Evolutionary conservation across 2,113 vertebrate genomes (phyloP).

Genomic region (Cervus canadensis): DNA sequence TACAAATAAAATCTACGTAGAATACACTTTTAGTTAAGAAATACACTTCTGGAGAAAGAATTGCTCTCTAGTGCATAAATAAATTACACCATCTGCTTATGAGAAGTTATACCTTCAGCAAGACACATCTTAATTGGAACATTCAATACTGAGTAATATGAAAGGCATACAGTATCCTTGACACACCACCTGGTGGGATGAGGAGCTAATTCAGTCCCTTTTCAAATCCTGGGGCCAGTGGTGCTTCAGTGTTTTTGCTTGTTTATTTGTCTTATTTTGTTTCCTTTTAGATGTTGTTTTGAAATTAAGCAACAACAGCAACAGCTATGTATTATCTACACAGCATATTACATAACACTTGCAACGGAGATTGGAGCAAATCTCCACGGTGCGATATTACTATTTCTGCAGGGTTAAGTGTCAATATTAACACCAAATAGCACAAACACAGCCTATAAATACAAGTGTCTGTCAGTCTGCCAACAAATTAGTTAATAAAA

Average conservation of each 20-base stretch:
- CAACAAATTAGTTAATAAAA: neutral
- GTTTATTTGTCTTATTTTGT: neutral
- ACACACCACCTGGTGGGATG: accelerated
- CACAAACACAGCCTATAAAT: neutral
- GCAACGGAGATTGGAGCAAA: neutral
- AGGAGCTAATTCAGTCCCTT: neutral
- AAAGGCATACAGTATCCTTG: neutral
- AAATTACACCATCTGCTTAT: neutral
- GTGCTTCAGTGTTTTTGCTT: neutral
- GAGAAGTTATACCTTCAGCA: neutral
- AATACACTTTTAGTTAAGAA: slow-evolving; percentile 21
- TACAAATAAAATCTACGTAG: neutral
- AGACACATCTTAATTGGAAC: neutral
- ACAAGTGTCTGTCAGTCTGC: neutral
- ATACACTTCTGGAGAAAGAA: neutral
- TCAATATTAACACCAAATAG: neutral
- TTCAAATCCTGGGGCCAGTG: neutral
- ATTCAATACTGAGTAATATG: neutral
- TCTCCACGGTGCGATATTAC: neutral
- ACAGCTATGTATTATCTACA: neutral
- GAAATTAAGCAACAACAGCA: neutral
- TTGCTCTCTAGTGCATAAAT: neutral
- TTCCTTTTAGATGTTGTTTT: neutral
- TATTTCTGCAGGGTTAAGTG: neutral
- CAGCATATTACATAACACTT: neutral